Base-by-base conservation (phyloP, 2,888 invertebrate species). In the Apamea monoglypha region DNA sequence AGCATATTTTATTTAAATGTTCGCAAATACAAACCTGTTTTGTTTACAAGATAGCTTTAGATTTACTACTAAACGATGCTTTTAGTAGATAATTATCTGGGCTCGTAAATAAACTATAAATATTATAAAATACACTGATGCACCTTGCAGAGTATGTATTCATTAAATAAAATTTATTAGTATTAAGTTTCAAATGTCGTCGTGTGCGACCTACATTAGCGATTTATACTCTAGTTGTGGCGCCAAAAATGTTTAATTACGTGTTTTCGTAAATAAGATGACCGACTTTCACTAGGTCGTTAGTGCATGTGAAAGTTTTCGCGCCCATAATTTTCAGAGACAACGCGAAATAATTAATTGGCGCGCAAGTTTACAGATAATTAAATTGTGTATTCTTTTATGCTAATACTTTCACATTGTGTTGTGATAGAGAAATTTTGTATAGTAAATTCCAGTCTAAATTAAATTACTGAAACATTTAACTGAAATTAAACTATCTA, bases 191-290 rank as follows among this genome's bases (percentile, higher is more conserved):
- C 68, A 81, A 78, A 84, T 78, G 81, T 74, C 77, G 50, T 80
- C 72, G 36, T 59, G 44, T 66, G 56, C 75, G 87, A 78, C 84
- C 86, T 77, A 90, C 89, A 82, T 87, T 84, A 74, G 76, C 84
- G 77, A 90, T 90, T 90, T 90, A 89, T 90, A 85, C 76, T 83
- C 82, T 82, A 89, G 84, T 83, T 85, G 82, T 83, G 85, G 82
- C 89, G 89, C 90, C 88, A 90, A 89, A 89, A 87, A 84, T 88
- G 70, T 85, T 84, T 78, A 89, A 88, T 87, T 81, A 83, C 71
- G 66, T 85, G 69, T 84, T 85, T 84, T 86, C 67, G 78, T 77
- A 81, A 86, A 87, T 80, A 85, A 83, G 75, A 86, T 83, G 84
- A 75, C 80, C 70, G 80, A 84, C 90, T 90, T 90, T 90, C 90